Evolutionary conservation across 2,888 invertebrate species (phyloP).

Genomic region (Dyspetes luteomarginatus): DNA sequence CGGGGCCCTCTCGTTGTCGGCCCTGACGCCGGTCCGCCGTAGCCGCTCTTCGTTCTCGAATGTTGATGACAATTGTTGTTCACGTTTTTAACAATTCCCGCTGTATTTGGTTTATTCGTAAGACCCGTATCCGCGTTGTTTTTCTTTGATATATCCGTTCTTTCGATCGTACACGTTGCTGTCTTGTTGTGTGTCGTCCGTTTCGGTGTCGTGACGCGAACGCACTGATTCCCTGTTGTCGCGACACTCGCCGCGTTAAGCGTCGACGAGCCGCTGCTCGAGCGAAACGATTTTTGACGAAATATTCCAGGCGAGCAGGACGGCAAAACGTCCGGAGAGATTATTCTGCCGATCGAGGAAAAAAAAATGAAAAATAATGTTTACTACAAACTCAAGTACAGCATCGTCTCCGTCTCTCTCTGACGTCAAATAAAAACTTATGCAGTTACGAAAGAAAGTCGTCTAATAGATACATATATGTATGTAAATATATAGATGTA

Average conservation of each 20-base stretch:
- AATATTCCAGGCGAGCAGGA: conserved; percentile 87
- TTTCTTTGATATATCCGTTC: conserved; percentile 10
- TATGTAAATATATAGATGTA: conserved; percentile 7
- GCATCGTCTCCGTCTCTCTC: neutral
- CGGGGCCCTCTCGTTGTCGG: conserved; percentile 74
- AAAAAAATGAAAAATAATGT: conserved; percentile 3
- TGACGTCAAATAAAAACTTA: conserved; percentile 24
- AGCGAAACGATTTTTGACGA: conserved; percentile 84
- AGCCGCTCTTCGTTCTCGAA: conserved; percentile 60
- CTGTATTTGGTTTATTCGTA: neutral
- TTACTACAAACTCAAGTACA: conserved; percentile 57
- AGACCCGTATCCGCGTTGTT: neutral
- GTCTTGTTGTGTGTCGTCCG: conserved; percentile 54
- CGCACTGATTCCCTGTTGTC: conserved; percentile 71
- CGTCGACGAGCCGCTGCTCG: conserved; percentile 76
- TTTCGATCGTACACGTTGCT: conserved; percentile 38
- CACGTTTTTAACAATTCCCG: conserved; percentile 17
- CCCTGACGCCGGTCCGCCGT: conserved; percentile 55
- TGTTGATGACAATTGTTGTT: conserved; percentile 50
- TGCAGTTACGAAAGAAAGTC: conserved; percentile 27
- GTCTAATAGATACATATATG: neutral
- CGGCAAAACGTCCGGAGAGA: conserved; percentile 86
- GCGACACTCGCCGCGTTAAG: conserved; percentile 78
- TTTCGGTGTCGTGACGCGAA: conserved; percentile 64
- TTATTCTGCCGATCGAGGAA: conserved; percentile 83